Evolutionary conservation across 30 jellyfish, hydroid and myxozoan species (phyloP), one percentile per base, ranked within the genome.

Genomic region (Mastigias papua): DNA sequence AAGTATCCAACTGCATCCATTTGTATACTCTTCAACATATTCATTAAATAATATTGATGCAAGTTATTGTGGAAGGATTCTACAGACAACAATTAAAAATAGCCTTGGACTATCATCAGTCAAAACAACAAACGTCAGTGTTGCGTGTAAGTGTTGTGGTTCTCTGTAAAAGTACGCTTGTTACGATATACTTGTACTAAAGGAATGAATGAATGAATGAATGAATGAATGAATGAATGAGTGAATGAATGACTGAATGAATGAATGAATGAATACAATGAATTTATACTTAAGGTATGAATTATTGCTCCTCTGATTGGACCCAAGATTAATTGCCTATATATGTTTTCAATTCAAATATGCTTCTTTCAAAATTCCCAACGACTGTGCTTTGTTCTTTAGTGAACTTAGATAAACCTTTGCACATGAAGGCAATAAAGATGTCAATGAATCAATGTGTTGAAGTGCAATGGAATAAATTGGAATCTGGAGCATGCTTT

Each of bases 11-110:
- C 16, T 50, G 29, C 30, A 76, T 37, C 87, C 76, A 29, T 26
- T 26, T 33, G 42, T 76, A 5, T 76, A 49, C 42, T 34, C 74
- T 27, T 58, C 87, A 76, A 76, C 0, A 29, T 75, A 48, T 54
- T 7, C 68, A 76, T 61, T 23, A 21, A 33, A 33, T 25, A 76
- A 76, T 54, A 76, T 76, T 31, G 76, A 22, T 0, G 87, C 87
- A 49, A 54, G 87, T 58, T 54, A 50, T 50, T 76, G 87, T 76
- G 87, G 87, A 76, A 76, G 87, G 26, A 54, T 76, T 9, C 7
- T 76, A 29, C 42, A 30, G 10, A 49, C 87, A 1, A 22, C 67
- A 54, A 35, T 58, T 19, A 49, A 19, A 34, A 76, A 76, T 73
- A 50, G 33, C 5, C 13, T 75, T 75, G 83, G 83, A 34, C 35